Base-by-base conservation (phyloP, 2,113 vertebrate genomes). In the Bettongia penicillata region DNA sequence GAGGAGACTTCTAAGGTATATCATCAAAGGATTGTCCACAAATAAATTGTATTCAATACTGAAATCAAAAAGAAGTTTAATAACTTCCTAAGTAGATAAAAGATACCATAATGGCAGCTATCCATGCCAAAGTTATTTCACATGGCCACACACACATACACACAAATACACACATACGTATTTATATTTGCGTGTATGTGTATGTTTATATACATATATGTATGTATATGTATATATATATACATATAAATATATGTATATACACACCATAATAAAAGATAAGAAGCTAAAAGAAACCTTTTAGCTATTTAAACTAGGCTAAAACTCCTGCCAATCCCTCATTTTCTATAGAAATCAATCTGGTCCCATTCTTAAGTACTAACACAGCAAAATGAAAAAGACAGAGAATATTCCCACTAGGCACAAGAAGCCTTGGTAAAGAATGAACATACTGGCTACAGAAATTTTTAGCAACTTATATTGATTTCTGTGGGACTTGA, bases 21-120 rank as follows among this genome's bases (percentile, higher is more conserved):
- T 55, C 53, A 94, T 53, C 91, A 97, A 3, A 43, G 95, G 26
- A 16, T 89, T 97, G 24, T 96, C 93, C 96, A 61, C 84, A 91
- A 95, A 94, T 97, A 93, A 84, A 43, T 97, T 98, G 90, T 97
- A 97, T 96, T 95, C 77, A 95, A 96, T 96, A 98, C 95, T 98
- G 96, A 98, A 98, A 98, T 97, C 14, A 53, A 55, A 90, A 97
- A 97, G 97, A 97, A 98, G 89, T 94, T 95, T 95, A 98, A 97
- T 0, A 51, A 97, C 96, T 98, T 97, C 89, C 95, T 95, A 92
- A 95, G 97, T 68, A 94, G 84, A 90, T 94, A 23, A 95, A 98
- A 96, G 95, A 97, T 96, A 97, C 84, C 55, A 43, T 97, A 96
- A 96, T 53, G 97, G 93, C 91, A 98, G 90, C 61, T 98, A 90